Base-by-base conservation (phyloP, 2,888 invertebrate species). In the Mythimna lalbum region DNA sequence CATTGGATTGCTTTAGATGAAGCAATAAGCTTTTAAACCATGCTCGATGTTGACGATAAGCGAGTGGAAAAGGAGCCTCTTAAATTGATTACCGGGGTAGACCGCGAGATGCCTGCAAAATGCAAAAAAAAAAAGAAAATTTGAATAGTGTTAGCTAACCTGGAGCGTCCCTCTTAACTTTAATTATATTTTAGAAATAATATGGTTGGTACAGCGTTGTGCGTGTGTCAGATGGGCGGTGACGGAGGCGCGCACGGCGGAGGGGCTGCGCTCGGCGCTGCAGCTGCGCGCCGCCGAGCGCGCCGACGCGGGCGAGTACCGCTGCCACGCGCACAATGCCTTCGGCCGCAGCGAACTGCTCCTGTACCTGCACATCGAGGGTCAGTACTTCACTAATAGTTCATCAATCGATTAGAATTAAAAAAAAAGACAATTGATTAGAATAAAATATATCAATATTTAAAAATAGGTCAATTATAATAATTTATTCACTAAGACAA, bases 221-320 rank as follows among this genome's bases (percentile, higher is more conserved):
- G 53, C 31, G 21, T 27, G 19, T 31, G 27, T 60, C 78, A 94
- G 95, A 81, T 95, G 97, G 90, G 96, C 97, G 79, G 96, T 97
- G 84, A 96, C 97, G 73, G 97, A 97, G 90, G 97, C 96, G 84
- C 97, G 97, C 82, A 96, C 97, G 0, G 97, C 97, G 60, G 97
- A 94, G 72, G 97, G 97, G 14, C 93, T 97, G 57, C 97, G 97
- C 84, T 97, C 97, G 0, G 96, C 97, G 86, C 92, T 98, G 84
- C 96, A 96, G 73, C 96, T 98, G 75, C 96, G 96, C 47, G 96
- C 96, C 62, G 97, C 97, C 31, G 97, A 97, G 92, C 96, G 97
- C 43, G 96, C 93, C 75, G 98, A 98, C 91, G 97, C 97, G 19
- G 98, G 98, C 63, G 96, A 97, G 79, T 98, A 98, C 91, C 96